Conservation (phyloP, 64 coral and sea anemone genomes). For the Dendrophyllia cribrosa region DNA sequence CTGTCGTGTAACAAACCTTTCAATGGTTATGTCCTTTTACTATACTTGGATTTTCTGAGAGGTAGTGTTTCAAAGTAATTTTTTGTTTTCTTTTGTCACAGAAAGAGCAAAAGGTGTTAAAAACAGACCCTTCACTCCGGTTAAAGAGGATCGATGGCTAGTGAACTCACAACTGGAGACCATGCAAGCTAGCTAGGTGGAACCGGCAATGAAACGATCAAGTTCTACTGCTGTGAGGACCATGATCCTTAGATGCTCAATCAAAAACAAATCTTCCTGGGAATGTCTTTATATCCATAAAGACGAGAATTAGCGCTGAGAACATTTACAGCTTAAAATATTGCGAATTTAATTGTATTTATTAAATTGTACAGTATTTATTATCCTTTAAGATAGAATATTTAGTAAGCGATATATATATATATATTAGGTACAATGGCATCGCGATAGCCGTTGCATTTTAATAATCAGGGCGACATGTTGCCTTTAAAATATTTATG, state of each 20-base stretch:
- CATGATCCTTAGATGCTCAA: background rate
- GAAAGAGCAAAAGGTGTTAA: conserved; percentile 76
- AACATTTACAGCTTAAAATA: conserved; percentile 35
- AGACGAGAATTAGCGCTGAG: background rate
- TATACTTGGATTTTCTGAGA: background rate
- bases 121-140: conserved; percentile 71
- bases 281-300: background rate
- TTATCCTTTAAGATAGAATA: background rate
- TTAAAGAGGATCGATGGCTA: conserved; percentile 76
- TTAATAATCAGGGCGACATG: background rate
- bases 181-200: background rate
- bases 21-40: background rate
- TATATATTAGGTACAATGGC: background rate
- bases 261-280: background rate
- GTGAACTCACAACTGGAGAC: background rate
- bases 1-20: background rate
- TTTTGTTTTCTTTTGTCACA: conserved; percentile 7
- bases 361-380: conserved; percentile 65
- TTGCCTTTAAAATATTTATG: background rate
- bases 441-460: background rate
- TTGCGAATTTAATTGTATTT: conserved; percentile 37
- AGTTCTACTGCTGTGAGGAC: background rate
- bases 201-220: background rate
- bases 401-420: background rate
- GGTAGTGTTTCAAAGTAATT: background rate